These are phyloP conservation scores for Anthopleura xanthogrammica DNA, from an alignment of 92 coral and sea anemone genomes.

Conservation along the genomic window DNA sequence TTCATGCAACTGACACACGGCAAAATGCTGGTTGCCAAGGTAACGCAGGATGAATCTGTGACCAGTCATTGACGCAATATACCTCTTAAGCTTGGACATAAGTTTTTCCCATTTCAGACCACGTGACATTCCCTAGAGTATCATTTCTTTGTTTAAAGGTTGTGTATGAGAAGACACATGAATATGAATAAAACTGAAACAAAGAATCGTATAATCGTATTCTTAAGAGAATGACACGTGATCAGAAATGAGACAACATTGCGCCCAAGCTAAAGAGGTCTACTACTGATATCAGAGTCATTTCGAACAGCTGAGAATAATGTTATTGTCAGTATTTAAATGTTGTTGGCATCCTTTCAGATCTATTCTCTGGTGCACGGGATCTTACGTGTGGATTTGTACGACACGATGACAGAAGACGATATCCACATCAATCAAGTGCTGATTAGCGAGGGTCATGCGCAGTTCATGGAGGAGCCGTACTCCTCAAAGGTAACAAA, in stretches of 20 bases:
- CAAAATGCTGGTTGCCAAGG: slow-evolving; percentile 88
- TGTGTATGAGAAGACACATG: no score
- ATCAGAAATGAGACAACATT: no score
- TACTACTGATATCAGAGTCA: no score
- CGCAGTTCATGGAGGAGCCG: slow-evolving; percentile 84
- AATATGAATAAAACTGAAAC: no score
- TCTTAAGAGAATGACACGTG: no score
- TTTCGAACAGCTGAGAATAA: no score
- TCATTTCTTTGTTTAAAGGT: no score
- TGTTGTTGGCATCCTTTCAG: slow-evolving; percentile 25
- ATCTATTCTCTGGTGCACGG: slow-evolving; percentile 78
- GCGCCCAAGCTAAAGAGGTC: no score
- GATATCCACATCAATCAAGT: slow-evolving; percentile 88
- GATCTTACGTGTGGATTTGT: slow-evolving; percentile 77
- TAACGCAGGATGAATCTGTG: slow-evolving; percentile 3
- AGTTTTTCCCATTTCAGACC: no score
- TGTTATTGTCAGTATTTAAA: not conserved
- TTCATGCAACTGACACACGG: slow-evolving; percentile 58
- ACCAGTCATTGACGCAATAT: not conserved
- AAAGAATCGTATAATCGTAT: no score
- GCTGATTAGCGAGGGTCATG: slow-evolving; percentile 80
- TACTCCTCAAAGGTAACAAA: slow-evolving; percentile 65
- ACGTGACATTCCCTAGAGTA: no score
- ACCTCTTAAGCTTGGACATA: no score
- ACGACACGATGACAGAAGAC: slow-evolving; percentile 83